Conservation (phyloP, 2,113 vertebrate genomes). For the Engystomops pustulosus region DNA sequence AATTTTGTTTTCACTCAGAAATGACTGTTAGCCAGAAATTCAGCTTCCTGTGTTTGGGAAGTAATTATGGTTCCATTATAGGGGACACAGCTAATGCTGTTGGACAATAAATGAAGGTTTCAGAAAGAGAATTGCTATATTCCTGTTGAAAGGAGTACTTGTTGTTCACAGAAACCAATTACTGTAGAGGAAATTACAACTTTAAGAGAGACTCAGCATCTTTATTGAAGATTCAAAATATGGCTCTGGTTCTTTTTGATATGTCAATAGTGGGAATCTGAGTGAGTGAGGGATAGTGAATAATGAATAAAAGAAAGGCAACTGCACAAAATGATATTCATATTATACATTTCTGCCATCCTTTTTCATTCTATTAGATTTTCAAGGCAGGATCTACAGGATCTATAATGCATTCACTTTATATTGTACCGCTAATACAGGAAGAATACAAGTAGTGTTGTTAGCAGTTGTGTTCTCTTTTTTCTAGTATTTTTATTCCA, state of each 20-base stretch:
- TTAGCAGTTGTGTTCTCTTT: background rate
- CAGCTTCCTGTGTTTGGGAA: constrained; percentile 18
- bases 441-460: background rate
- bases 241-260: constrained; percentile 11
- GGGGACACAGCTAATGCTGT: constrained; percentile 25
- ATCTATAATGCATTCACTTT: background rate
- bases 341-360: background rate
- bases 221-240: constrained; percentile 35
- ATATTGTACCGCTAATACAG: background rate
- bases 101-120: constrained; percentile 46
- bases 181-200: constrained; percentile 48
- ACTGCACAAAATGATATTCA: background rate
- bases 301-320: background rate
- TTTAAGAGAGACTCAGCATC: constrained; percentile 49
- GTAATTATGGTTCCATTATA: constrained; percentile 54
- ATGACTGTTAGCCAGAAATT: constrained; percentile 19
- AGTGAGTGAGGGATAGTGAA: constrained; percentile 4
- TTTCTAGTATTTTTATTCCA: background rate
- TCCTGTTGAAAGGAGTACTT: constrained; percentile 40
- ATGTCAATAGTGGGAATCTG: constrained; percentile 21
- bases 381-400: background rate
- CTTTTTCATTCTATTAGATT: background rate
- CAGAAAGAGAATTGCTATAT: constrained; percentile 40
- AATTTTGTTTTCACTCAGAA: constrained; percentile 2
- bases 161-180: constrained; percentile 54